phyloP scores from a whole-genome alignment of 2,888 invertebrate species.

The Hydropsyche betteni region DNA sequence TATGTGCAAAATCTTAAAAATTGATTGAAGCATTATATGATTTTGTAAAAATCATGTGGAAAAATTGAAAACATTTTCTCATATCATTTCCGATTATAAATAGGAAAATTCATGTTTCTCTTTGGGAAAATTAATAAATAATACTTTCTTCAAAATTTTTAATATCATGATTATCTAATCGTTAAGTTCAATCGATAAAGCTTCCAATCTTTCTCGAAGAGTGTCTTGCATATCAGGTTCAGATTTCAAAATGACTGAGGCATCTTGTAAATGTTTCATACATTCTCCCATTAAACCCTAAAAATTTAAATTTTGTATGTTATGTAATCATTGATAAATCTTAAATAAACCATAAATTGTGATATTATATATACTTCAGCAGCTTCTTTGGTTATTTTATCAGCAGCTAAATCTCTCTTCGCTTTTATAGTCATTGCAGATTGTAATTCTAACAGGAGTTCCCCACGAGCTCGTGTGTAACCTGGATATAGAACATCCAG shows the following conservation, averaged over 20 bases:
- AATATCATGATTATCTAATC: conserved; percentile 19
- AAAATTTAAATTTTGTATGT: conserved; percentile 49
- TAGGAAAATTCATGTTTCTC: background rate
- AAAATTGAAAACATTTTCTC: background rate
- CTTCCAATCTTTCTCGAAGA: conserved; percentile 63
- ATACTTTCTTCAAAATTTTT: too few species aligned
- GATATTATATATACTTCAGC: conserved; percentile 61
- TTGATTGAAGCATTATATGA: too few species aligned
- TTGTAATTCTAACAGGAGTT: conserved; percentile 72
- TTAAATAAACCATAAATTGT: too few species aligned
- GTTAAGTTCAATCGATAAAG: conserved; percentile 57
- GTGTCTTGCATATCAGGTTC: conserved; percentile 69
- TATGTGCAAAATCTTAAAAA: too few species aligned
- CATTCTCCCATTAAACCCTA: conserved; percentile 69
- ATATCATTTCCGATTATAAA: background rate
- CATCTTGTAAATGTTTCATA: conserved; percentile 68
- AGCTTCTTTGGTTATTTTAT: conserved; percentile 64
- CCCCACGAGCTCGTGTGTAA: conserved; percentile 70
- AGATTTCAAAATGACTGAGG: conserved; percentile 67
- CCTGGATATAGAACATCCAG: conserved; percentile 74
- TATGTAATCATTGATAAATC: background rate
- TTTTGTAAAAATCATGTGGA: too few species aligned
- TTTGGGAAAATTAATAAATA: too few species aligned
- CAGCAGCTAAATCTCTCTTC: conserved; percentile 65
- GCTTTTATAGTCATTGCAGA: conserved; percentile 69